Evolutionary conservation across 2,113 vertebrate species (phyloP).

Genomic region (Drymodes brunneopygia): DNA sequence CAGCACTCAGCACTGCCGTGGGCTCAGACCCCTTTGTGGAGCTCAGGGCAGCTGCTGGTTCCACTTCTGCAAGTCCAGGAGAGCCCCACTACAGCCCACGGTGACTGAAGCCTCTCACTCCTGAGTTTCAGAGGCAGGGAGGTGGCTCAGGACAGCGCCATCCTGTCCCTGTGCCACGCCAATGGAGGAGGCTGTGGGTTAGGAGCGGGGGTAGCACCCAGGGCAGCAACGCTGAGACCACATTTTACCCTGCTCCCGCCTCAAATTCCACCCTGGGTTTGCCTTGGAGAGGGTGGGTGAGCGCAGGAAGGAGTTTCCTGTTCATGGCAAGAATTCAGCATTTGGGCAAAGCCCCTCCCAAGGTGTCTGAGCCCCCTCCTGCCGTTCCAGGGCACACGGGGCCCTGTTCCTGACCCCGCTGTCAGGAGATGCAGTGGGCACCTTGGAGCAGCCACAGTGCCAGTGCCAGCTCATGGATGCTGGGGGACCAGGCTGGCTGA

Average conservation of each 20-base stretch:
- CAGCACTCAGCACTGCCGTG: neutral
- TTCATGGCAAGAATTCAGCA: neutral
- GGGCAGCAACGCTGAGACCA: neutral
- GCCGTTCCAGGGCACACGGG: neutral
- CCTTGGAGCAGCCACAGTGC: neutral
- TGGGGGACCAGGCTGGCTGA: neutral
- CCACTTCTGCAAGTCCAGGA: neutral
- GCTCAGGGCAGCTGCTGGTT: neutral
- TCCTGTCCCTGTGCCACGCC: accelerated
- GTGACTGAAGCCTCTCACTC: neutral
- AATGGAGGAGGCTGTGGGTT: neutral
- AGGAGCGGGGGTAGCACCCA: neutral
- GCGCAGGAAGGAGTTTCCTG: neutral
- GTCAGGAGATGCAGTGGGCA: neutral
- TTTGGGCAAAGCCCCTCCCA: neutral
- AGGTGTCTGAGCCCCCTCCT: neutral
- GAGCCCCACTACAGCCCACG: neutral
- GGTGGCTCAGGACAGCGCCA: neutral
- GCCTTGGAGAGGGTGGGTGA: neutral
- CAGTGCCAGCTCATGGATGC: accelerated
- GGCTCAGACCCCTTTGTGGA: neutral
- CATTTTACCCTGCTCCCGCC: neutral
- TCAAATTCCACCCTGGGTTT: neutral
- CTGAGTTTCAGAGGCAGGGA: neutral
- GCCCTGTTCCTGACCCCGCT: accelerated